Evolutionary conservation across 2,888 invertebrate genomes (phyloP).

Genomic region (Hirtodrosophila histrioides): DNA sequence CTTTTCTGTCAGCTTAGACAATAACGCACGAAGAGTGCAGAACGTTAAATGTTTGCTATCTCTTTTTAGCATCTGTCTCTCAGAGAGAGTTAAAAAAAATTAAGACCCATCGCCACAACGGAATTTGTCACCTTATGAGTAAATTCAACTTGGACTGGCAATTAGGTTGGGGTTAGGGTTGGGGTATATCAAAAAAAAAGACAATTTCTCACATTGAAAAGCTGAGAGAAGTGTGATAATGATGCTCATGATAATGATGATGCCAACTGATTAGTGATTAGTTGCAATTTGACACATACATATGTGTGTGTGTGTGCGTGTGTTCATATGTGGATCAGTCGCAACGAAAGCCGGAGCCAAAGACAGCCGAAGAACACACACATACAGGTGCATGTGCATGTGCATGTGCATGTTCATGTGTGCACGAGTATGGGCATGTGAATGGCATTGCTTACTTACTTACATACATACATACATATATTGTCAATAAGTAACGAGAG

Average conservation of each 20-base stretch:
- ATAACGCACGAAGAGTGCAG: no score
- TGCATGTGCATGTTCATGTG: conserved; percentile 32
- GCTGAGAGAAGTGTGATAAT: conserved; percentile 35
- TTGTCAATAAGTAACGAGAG: conserved; percentile 54
- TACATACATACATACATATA: conserved; percentile 8
- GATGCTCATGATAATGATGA: conserved; percentile 32
- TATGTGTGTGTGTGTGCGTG: neutral
- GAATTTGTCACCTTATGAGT: no score
- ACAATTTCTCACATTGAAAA: conserved; percentile 52
- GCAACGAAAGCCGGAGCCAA: conserved; percentile 42
- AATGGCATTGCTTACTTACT: conserved; percentile 48
- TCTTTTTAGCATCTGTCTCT: no score
- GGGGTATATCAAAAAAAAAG: conserved; percentile 25
- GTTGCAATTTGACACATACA: conserved; percentile 66
- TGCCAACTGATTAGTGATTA: conserved; percentile 75
- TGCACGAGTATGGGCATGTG: conserved; percentile 49
- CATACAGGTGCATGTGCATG: conserved; percentile 4
- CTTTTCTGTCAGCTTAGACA: no score
- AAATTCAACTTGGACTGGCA: no score
- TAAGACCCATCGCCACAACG: no score
- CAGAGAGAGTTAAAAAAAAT: no score
- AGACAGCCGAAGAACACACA: conserved; percentile 33
- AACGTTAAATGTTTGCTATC: no score
- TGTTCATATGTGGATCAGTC: conserved; percentile 26
- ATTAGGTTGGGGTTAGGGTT: no score